Conservation (phyloP, 2,888 invertebrate species). For the Biston stratarius region DNA sequence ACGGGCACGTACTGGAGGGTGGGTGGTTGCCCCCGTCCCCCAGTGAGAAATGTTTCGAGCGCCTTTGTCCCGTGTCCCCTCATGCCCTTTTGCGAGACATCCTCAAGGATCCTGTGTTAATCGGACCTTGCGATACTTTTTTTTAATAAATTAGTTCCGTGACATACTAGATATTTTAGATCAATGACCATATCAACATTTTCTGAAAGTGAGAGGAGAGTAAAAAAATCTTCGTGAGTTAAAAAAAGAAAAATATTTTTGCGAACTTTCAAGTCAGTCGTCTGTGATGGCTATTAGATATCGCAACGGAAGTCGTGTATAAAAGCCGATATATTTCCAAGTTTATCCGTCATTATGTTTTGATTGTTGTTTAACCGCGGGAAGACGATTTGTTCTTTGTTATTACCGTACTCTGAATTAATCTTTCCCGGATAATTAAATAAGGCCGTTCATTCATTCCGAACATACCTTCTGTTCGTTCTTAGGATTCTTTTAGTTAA, state of each 20-base stretch:
- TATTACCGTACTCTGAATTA: neutral
- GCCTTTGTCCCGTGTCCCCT: conserved; percentile 69
- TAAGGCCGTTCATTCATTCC: neutral
- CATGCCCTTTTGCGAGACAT: conserved; percentile 79
- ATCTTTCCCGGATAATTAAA: neutral
- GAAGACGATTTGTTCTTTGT: conserved; percentile 13
- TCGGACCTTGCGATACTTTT: conserved; percentile 77
- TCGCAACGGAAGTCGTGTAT: conserved; percentile 58
- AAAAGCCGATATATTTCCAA: conserved; percentile 60
- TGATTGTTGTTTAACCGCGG: conserved; percentile 30
- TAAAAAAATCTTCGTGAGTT: too few relatives aligned
- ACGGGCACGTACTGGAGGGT: conserved; percentile 63
- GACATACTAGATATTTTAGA: conserved; percentile 45
- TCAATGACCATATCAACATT: conserved; percentile 2
- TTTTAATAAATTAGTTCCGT: conserved; percentile 64
- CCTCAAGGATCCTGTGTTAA: conserved; percentile 85
- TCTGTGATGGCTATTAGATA: neutral
- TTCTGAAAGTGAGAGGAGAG: neutral
- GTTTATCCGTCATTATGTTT: conserved; percentile 50
- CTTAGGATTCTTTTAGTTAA: neutral
- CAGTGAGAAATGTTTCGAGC: conserved; percentile 81
- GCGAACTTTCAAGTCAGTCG: neutral
- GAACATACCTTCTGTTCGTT: neutral
- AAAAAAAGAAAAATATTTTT: neutral
- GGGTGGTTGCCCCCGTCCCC: conserved; percentile 47